A percentile compares a stretch with the other conserved stretches of the same genome.
phyloP scores from a whole-genome alignment of 2,888 invertebrate genomes.

The Xestia rhomboidea region DNA sequence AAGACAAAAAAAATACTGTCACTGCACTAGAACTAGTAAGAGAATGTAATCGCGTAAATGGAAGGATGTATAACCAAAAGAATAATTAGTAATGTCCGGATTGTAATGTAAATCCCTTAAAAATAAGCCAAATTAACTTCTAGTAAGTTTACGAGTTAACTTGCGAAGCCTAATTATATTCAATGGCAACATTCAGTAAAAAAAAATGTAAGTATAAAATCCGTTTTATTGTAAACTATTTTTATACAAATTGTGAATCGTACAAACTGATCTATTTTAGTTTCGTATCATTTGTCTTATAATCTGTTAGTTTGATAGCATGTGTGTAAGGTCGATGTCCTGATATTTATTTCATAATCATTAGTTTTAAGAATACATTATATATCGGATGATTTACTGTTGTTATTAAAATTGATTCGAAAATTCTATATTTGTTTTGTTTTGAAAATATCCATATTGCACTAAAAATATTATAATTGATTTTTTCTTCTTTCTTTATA shows the following conservation, averaged over 20 bases:
- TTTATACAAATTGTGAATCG: slow-evolving; percentile 46
- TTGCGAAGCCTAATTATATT: slow-evolving; percentile 3
- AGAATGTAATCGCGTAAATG: slow-evolving; percentile 21
- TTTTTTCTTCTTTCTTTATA: background rate
- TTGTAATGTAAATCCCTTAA: background rate
- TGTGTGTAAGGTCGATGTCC: slow-evolving; percentile 53
- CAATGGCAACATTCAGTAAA: background rate
- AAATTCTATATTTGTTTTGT: slow-evolving; percentile 18
- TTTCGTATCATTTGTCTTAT: slow-evolving; percentile 29
- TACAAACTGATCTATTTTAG: slow-evolving; percentile 13
- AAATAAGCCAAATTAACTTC: slow-evolving; percentile 31
- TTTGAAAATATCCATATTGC: background rate
- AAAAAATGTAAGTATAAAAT: slow-evolving; percentile 28
- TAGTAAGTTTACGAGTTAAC: slow-evolving; percentile 12
- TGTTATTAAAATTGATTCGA: slow-evolving; percentile 62
- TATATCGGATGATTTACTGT: slow-evolving; percentile 60
- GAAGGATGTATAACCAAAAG: slow-evolving; percentile 19
- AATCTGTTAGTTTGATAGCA: slow-evolving; percentile 57
- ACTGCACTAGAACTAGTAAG: background rate
- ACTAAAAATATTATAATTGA: background rate
- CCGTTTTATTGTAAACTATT: slow-evolving; percentile 16
- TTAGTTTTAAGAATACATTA: slow-evolving; percentile 63
- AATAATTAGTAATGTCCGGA: background rate
- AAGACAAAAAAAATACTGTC: background rate
- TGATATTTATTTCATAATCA: slow-evolving; percentile 67